A percentile compares a stretch with the other conserved stretches of the same genome.
phyloP scores from a whole-genome alignment of 2,888 invertebrate genomes.

The Metalampra italica region DNA sequence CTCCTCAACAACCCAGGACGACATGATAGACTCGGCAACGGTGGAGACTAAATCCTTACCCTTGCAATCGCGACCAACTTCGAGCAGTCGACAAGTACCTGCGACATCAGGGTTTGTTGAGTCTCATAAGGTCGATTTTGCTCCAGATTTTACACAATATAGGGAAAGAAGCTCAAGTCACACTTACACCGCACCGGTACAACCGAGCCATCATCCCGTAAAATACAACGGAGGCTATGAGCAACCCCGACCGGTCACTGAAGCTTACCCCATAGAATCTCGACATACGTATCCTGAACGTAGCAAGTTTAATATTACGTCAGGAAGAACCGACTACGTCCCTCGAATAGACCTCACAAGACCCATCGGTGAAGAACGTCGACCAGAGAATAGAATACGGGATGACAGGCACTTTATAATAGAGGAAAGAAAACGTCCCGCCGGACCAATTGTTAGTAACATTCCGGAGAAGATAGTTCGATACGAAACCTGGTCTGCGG shows the following conservation, averaged over 20 bases:
- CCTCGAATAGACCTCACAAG: conserved; percentile 72
- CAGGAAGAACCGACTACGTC: conserved; percentile 53
- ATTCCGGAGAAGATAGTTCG: conserved; percentile 72
- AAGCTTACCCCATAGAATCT: conserved; percentile 56
- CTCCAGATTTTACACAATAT: conserved; percentile 83
- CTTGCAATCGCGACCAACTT: conserved; percentile 48
- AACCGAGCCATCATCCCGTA: conserved; percentile 38
- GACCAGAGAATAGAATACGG: conserved; percentile 50
- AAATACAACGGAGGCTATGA: conserved; percentile 60
- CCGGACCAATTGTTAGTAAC: conserved; percentile 63
- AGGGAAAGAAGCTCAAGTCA: conserved; percentile 51
- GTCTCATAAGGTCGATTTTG: conserved; percentile 88
- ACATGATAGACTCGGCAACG: conserved; percentile 68
- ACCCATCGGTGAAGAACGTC: conserved; percentile 50
- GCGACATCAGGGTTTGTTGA: conserved; percentile 36
- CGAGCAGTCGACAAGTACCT: conserved; percentile 43
- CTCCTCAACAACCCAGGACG: conserved; percentile 89
- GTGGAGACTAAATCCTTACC: conserved; percentile 53
- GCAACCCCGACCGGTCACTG: conserved; percentile 40
- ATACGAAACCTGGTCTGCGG: conserved; percentile 66
- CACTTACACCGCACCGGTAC: conserved; percentile 35
- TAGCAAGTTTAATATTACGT: conserved; percentile 44
- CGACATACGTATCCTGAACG: conserved; percentile 53
- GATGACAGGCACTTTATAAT: conserved; percentile 62
- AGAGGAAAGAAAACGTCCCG: conserved; percentile 66